phyloP scores from a whole-genome alignment of 1,140 invertebrate species.

The Dreissena polymorpha region DNA sequence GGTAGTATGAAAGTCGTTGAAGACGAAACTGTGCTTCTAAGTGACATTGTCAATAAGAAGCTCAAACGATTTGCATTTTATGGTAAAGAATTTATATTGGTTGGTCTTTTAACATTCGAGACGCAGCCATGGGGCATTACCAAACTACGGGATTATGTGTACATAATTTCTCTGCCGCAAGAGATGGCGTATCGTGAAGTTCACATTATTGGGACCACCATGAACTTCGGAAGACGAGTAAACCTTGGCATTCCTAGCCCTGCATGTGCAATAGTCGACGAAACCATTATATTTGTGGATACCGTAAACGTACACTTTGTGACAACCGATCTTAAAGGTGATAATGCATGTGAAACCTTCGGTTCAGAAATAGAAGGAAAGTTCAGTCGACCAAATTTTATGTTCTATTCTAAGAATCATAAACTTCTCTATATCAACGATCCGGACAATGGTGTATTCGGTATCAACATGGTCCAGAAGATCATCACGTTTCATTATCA shows the following conservation, averaged over 20 bases:
- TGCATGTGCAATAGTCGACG: background rate
- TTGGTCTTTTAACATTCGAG: background rate
- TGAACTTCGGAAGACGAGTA: background rate
- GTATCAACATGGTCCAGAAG: background rate
- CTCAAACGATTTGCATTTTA: slow-evolving; percentile 2
- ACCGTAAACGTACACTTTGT: background rate
- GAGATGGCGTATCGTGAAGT: background rate
- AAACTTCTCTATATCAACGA: slow-evolving; percentile 2
- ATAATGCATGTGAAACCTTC: background rate
- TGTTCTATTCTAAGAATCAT: background rate
- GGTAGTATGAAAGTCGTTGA: background rate
- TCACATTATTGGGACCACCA: background rate
- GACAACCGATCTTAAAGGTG: background rate
- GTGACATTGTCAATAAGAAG: background rate
- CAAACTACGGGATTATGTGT: background rate
- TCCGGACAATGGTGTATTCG: background rate
- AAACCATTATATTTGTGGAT: background rate
- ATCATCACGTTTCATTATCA: background rate
- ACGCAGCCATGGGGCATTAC: slow-evolving; percentile 10
- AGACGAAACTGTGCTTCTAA: background rate
- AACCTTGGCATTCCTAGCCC: background rate
- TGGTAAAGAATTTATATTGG: background rate
- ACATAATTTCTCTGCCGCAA: background rate
- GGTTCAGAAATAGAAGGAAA: background rate
- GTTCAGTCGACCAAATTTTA: background rate